Evolutionary conservation across 2,888 invertebrate species (phyloP), one percentile per base, ranked within the genome.

Genomic region (Diarsia dahlii): DNA sequence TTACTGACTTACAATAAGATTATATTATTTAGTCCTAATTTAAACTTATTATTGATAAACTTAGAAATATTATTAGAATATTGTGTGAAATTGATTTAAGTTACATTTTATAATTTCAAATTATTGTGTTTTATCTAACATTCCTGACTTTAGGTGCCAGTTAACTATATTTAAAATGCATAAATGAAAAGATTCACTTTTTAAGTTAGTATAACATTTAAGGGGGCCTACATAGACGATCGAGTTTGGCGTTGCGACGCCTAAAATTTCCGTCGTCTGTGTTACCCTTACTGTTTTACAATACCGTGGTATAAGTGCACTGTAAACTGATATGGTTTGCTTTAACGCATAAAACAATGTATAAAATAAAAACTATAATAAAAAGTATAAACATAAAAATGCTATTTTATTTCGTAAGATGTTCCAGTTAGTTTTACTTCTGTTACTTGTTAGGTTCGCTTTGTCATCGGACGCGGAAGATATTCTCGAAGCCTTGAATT

Each of bases 141-240:
- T 86, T 86, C 87, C 86, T 83, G 71, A 71, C 8, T 23, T 60
- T 76, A 39, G n/a, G 63, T 77, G 77, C 82, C 71, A 85, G 77
- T 56, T 58, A n/a, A 63, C 20, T 56, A 71, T 9, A 80, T 84
- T 65, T 70, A 73, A 77, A 77, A 71, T 60, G 52, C 10, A 12
- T 48, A 13, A 67, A 63, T 73, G 23, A 72, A 48, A 39, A 39
- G 46, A 20, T 63, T 75, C 8, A 28, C 39, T 74, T 52, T 69
- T 67, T 74, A 64, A 52, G 28, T 67, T 48, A 15, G 28, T 54
- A 18, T 34, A 18, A 46, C 20, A 15, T 45, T 5, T n/a, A 46
- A 23, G n/a, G 73, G 39, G 80, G 39, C 18, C 13, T 28, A 5
- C 52, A 39, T 46, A 34, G 60, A 71, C 5, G n/a, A 23, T 20